Percentiles rank a stretch among this genome's conserved stretches.
Conservation (phyloP, 2,888 invertebrate genomes). For the Laothoe populi region DNA sequence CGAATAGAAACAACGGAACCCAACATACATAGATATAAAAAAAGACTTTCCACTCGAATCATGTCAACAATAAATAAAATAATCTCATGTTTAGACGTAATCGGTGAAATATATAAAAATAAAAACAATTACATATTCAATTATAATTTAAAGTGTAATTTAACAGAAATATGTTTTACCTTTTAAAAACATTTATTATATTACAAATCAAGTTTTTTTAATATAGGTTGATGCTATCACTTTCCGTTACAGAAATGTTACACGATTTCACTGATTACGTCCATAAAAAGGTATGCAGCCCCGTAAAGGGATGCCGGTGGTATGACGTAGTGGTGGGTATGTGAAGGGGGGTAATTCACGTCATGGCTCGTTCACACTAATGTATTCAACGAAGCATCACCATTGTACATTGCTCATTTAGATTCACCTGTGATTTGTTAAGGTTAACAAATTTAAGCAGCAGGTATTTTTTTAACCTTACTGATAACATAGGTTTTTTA, state of each 20-base stretch:
- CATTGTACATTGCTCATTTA: conserved; percentile 65
- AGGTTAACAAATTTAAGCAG: too few species aligned
- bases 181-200: neutral
- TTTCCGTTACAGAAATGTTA: neutral
- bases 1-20: conserved; percentile 36
- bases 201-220: neutral
- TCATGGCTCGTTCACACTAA: conserved; percentile 62
- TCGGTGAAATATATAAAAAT: conserved; percentile 58
- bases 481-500: too few species aligned
- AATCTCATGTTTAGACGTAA: conserved; percentile 61
- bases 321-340: conserved; percentile 42
- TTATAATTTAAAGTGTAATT: conserved; percentile 32
- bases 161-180: neutral
- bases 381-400: conserved; percentile 67
- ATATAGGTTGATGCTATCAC: too few species aligned
- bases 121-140: conserved; percentile 21
- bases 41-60: conserved; percentile 31
- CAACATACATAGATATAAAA: conserved; percentile 41
- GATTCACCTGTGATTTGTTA: conserved; percentile 10
- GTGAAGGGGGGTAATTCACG: conserved; percentile 47
- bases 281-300: conserved; percentile 36
- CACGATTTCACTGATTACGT: conserved; percentile 54
- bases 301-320: conserved; percentile 49
- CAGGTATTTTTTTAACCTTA: too few species aligned
- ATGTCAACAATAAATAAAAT: conserved; percentile 73